Conservation (phyloP, 2,797 vertebrate genomes). For the Enteromius fasciolatus region DNA sequence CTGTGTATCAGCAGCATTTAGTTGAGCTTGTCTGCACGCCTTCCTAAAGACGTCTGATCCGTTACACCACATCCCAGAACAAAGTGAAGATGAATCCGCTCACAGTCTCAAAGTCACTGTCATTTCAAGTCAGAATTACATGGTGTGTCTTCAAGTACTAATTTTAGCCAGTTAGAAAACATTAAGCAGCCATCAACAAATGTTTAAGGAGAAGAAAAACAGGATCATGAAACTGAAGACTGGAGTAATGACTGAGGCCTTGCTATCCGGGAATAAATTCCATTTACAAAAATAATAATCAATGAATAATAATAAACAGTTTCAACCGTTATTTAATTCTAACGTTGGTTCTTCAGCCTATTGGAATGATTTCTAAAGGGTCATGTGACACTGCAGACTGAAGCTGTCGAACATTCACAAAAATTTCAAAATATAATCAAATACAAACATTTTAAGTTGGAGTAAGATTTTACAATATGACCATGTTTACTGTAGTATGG, state of each 20-base stretch:
- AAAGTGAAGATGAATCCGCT: background rate
- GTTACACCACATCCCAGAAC: background rate
- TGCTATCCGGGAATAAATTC: no score
- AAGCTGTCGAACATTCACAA: no score
- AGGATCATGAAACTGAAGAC: no score
- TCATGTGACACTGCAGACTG: background rate
- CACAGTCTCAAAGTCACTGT: background rate
- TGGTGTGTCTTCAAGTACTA: background rate
- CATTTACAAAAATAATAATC: no score
- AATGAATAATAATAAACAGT: no score
- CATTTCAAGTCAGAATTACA: background rate
- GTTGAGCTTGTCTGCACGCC: conserved; percentile 33
- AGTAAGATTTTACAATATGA: background rate
- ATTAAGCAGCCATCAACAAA: background rate
- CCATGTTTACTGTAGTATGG: background rate
- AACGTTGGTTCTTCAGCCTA: background rate
- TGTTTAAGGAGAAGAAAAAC: background rate
- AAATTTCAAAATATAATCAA: background rate
- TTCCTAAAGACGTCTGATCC: conserved; percentile 42
- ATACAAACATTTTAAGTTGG: background rate
- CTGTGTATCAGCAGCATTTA: conserved; percentile 37
- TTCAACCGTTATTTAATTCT: background rate
- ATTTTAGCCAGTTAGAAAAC: background rate
- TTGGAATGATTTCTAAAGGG: background rate
- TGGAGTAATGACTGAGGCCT: background rate